A percentile compares a stretch with the other conserved stretches of the same genome.
Evolutionary conservation across 2,797 vertebrate genomes (phyloP).

Genomic region (Propithecus deckenii): DNA sequence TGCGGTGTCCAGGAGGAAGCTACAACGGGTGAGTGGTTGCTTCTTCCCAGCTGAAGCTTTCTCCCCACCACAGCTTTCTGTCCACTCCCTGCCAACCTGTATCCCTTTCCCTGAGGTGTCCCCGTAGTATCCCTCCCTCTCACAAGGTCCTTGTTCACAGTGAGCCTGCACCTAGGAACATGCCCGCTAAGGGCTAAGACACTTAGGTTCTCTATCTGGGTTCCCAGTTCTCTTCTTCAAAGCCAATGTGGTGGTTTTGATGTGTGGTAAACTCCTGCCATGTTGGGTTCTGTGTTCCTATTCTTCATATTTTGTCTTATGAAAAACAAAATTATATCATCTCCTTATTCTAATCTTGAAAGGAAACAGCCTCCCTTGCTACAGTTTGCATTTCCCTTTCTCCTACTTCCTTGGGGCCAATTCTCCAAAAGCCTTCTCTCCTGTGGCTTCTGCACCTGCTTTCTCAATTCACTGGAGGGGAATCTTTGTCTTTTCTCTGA

Average conservation of each 20-base stretch:
- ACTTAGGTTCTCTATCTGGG: neutral
- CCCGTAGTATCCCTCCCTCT: neutral
- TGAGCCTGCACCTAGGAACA: neutral
- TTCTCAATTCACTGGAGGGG: neutral
- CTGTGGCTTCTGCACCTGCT: neutral
- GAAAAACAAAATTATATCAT: constrained; percentile 42
- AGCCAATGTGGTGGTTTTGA: constrained; percentile 33
- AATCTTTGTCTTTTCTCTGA: constrained; percentile 26
- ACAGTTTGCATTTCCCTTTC: neutral
- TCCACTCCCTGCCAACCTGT: neutral
- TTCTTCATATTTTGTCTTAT: constrained; percentile 24
- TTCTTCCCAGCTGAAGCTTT: constrained; percentile 34
- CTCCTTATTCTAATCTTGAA: constrained; percentile 18
- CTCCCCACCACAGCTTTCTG: constrained; percentile 1
- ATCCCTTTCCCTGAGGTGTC: neutral
- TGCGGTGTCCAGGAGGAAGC: constrained; percentile 71
- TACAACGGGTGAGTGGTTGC: constrained; percentile 62
- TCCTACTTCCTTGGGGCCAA: neutral
- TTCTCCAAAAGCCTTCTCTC: neutral
- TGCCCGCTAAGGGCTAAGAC: neutral
- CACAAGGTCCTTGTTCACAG: neutral
- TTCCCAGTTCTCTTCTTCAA: constrained; percentile 38
- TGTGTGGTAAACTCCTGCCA: neutral
- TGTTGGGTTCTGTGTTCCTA: neutral
- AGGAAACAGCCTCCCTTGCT: neutral